These are phyloP conservation scores for Fukomys damarensis DNA, from an alignment of 2,113 vertebrate genomes.

Conservation along the genomic window DNA sequence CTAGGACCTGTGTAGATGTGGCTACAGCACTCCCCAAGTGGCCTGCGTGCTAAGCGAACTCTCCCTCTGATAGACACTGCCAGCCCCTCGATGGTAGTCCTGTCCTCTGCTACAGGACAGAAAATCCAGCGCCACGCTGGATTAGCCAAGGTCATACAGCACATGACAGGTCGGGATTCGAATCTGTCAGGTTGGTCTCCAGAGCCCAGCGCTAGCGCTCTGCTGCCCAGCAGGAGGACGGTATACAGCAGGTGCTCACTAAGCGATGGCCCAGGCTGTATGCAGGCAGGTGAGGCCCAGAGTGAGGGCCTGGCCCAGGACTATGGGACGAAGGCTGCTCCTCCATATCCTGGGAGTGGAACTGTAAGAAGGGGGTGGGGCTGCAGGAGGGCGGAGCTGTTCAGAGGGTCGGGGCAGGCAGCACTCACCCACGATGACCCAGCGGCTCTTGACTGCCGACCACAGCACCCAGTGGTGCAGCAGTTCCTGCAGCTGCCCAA, in stretches of 20 bases:
- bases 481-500: slow-evolving; percentile 90
- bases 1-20: neutral
- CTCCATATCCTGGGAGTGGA: neutral
- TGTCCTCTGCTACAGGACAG: neutral
- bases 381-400: neutral
- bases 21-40: neutral
- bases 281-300: neutral
- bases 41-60: neutral
- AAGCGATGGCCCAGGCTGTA: neutral
- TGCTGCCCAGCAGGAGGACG: neutral
- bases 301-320: neutral
- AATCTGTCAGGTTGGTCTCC: neutral
- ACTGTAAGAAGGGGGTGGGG: neutral
- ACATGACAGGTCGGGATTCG: accelerated
- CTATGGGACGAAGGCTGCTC: neutral
- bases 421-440: slow-evolving; percentile 92
- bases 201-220: neutral
- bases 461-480: slow-evolving; percentile 92
- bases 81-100: accelerated
- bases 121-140: neutral
- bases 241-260: neutral
- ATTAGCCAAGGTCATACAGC: neutral
- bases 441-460: slow-evolving; percentile 92
- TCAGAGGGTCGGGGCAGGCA: too few relatives aligned
- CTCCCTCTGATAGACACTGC: neutral